Evolutionary conservation across 2,888 invertebrate genomes (phyloP).

Genomic region (Ophion ventricosus): DNA sequence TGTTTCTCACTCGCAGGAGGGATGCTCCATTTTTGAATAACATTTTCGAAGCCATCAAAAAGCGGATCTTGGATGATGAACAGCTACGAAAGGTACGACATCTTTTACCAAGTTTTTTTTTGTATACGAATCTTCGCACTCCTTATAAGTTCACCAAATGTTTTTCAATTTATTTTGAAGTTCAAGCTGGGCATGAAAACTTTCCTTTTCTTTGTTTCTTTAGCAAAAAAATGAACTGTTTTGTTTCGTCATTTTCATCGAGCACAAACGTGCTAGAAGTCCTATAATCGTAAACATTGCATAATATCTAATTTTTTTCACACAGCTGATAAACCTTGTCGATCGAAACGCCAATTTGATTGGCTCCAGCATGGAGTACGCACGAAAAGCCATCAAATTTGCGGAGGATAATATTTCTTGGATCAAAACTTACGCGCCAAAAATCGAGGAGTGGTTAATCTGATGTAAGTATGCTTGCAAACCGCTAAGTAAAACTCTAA

Average conservation of each 20-base stretch:
- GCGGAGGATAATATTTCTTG: constrained; percentile 69
- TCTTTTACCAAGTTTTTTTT: not conserved
- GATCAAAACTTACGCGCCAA: constrained; percentile 68
- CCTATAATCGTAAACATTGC: not conserved
- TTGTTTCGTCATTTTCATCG: not conserved
- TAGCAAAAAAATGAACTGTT: not conserved
- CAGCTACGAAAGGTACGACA: constrained; percentile 73
- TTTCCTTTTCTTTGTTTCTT: not conserved
- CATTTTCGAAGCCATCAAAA: constrained; percentile 71
- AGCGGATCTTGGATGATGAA: constrained; percentile 67
- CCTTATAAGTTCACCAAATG: not conserved
- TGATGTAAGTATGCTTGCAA: not conserved
- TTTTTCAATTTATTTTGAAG: not conserved
- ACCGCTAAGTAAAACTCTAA: not conserved
- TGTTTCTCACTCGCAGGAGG: constrained; percentile 61
- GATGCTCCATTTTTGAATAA: constrained; percentile 71
- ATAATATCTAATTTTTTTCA: constrained; percentile 24
- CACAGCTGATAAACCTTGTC: constrained; percentile 71
- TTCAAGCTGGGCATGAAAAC: not conserved
- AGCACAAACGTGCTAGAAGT: not conserved
- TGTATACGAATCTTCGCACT: not conserved
- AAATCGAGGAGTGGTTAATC: constrained; percentile 59
- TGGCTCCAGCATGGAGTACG: constrained; percentile 59
- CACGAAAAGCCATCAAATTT: constrained; percentile 64
- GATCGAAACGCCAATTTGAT: constrained; percentile 64